Conservation (phyloP, 1,140 invertebrate species). For the Prorops nasuta region DNA sequence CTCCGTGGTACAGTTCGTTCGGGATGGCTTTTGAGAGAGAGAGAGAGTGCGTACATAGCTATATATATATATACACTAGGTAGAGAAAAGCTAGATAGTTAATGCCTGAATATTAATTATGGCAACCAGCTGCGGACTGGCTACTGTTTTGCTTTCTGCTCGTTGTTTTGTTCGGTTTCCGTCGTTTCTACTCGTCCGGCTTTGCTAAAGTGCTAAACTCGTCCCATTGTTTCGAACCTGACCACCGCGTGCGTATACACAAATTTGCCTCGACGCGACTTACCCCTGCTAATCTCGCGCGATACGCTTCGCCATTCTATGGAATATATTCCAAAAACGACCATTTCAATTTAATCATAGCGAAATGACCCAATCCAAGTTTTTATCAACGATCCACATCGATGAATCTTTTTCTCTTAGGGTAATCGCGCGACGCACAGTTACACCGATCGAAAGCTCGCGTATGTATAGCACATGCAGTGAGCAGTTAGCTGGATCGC, state of each 20-base stretch:
- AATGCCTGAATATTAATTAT: conserved; percentile 47
- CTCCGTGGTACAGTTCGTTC: not conserved
- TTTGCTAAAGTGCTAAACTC: not conserved
- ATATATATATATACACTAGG: conserved; percentile 1
- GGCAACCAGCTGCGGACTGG: conserved; percentile 26
- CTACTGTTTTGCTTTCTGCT: conserved; percentile 34
- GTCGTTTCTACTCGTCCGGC: not conserved
- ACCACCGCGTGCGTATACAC: no score
- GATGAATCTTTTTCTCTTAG: not conserved
- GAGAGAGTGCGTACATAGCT: not conserved
- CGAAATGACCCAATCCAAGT: not conserved
- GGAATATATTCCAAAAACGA: conserved; percentile 2
- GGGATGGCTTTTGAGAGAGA: conserved; percentile 13
- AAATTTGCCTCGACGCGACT: no score
- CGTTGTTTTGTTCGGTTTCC: conserved; percentile 25
- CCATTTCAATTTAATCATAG: not conserved
- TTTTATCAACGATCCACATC: not conserved
- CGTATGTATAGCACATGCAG: no score
- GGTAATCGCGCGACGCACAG: not conserved
- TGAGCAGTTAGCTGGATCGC: no score
- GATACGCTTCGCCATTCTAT: no score
- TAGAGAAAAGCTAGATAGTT: conserved; percentile 11
- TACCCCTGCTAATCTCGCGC: no score
- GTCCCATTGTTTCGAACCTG: not conserved
- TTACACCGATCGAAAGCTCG: no score